phyloP scores from a whole-genome alignment of 2,113 vertebrate species.

The Eretmodus cyanostictus region DNA sequence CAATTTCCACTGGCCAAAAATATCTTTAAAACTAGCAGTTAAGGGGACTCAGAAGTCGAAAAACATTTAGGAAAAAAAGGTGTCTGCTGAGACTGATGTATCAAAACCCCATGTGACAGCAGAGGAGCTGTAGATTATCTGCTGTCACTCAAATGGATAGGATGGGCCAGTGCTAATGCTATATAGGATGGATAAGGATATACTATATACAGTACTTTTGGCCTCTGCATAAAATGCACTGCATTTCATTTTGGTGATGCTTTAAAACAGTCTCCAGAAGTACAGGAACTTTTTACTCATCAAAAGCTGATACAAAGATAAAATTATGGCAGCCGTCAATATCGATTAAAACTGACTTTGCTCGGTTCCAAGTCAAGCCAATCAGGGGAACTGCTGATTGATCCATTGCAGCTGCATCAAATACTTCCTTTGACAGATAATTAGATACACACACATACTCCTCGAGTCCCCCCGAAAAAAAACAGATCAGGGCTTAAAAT shows the following conservation, averaged over 20 bases:
- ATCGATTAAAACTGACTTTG: background rate
- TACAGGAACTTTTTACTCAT: background rate
- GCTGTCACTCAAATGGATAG: background rate
- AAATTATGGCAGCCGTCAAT: background rate
- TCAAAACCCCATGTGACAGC: background rate
- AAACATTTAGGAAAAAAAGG: background rate
- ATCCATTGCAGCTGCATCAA: background rate
- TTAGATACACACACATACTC: background rate
- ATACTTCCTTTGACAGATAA: background rate
- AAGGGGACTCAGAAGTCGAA: background rate
- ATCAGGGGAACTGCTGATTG: background rate
- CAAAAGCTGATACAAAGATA: background rate
- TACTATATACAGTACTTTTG: background rate
- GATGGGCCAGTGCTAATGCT: background rate
- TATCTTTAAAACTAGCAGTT: background rate
- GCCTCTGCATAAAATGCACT: background rate
- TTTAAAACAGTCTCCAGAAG: background rate
- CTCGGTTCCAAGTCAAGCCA: background rate
- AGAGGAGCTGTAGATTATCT: background rate
- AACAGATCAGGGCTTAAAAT: background rate
- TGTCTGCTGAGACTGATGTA: background rate
- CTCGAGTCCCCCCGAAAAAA: background rate
- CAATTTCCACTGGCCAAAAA: background rate
- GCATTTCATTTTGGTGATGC: background rate
- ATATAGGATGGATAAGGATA: background rate